Conservation (phyloP, 2,888 invertebrate genomes). For the Pinctada fucata region DNA sequence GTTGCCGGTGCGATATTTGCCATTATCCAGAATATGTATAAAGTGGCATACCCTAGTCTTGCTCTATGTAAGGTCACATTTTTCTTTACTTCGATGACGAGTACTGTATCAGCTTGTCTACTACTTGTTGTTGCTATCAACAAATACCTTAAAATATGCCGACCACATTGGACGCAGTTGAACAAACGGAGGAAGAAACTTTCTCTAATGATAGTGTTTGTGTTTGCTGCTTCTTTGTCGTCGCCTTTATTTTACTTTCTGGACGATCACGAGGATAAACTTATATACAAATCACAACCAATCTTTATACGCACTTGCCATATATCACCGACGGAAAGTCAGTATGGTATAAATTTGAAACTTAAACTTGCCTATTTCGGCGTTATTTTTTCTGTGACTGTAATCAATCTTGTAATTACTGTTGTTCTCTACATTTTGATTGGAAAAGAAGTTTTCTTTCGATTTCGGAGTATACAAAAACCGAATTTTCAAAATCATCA, state of each 20-base stretch:
- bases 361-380: constrained; percentile 13
- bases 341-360: background rate
- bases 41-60: constrained; percentile 17
- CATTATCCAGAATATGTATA: constrained; percentile 20
- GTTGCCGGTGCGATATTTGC: constrained; percentile 9
- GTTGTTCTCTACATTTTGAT: constrained; percentile 18
- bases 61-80: constrained; percentile 18
- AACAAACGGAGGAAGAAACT: constrained; percentile 10
- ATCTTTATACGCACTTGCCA: background rate
- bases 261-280: background rate
- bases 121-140: constrained; percentile 25
- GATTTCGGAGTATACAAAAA: background rate
- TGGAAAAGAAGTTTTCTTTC: constrained; percentile 15
- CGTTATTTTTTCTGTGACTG: constrained; percentile 15
- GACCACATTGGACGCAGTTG: constrained; percentile 23
- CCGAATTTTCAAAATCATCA: background rate
- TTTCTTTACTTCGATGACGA: constrained; percentile 12
- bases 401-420: constrained; percentile 13
- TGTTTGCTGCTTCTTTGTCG: constrained; percentile 15
- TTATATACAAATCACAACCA: background rate
- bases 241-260: constrained; percentile 18
- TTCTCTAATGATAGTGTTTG: background rate
- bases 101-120: constrained; percentile 16
- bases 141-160: constrained; percentile 26
- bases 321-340: background rate